A percentile compares a stretch with the other conserved stretches of the same genome.
Conservation (phyloP, 2,797 vertebrate species). For the Saguinus oedipus region DNA sequence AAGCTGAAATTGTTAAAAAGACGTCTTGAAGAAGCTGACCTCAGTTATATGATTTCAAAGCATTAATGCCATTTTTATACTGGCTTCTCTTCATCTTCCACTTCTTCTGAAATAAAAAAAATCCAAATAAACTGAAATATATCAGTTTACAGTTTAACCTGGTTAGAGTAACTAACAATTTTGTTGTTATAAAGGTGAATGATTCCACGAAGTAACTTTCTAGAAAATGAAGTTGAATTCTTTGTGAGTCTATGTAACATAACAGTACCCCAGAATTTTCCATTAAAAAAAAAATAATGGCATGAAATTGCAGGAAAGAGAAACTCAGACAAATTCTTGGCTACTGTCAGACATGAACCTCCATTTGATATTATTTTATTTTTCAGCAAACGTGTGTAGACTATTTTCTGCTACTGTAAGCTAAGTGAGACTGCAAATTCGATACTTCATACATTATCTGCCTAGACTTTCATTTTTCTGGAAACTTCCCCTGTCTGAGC, state of each 20-base stretch:
- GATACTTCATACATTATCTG: not conserved
- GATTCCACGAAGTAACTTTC: not conserved
- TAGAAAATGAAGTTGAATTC: not conserved
- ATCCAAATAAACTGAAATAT: not conserved
- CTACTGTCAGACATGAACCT: not conserved
- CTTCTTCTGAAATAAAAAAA: constrained; percentile 19
- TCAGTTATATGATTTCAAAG: not conserved
- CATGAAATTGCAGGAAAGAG: not conserved
- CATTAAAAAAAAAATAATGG: not conserved
- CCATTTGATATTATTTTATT: not conserved
- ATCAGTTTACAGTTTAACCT: not conserved
- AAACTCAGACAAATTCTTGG: not conserved
- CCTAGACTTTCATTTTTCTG: not conserved
- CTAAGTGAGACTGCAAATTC: not conserved
- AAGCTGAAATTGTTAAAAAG: not conserved
- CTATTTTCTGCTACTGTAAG: not conserved
- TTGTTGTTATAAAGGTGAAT: not conserved
- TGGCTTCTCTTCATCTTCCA: not conserved
- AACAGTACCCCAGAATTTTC: not conserved
- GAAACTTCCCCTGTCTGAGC: too few species aligned
- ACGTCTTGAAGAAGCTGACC: not conserved
- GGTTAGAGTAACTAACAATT: not conserved
- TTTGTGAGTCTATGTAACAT: not conserved
- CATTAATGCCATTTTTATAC: not conserved
- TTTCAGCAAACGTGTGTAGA: not conserved